Evolutionary conservation across 2,888 invertebrate species (phyloP), one percentile per base, ranked within the genome.

Genomic region (Dryomyza anilis): DNA sequence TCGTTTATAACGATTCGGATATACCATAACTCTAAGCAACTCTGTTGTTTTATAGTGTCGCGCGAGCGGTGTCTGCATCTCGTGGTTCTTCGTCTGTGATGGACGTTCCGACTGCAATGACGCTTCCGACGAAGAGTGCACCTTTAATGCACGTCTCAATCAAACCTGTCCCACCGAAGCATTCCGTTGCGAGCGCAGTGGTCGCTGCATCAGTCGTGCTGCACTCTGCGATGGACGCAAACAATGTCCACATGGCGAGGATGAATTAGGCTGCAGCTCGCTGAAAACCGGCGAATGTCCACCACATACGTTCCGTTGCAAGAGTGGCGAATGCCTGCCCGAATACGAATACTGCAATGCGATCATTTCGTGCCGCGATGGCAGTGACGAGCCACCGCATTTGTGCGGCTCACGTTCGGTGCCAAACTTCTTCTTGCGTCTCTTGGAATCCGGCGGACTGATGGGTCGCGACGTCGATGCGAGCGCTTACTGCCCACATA

Each of bases 301-400:
- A 21, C 86, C 89, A 36, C 89, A 93, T 72, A 92, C 94, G 14
- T 94, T 93, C 86, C 89, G 91, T 65, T 95, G 95, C 80, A 88
- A 88, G 70, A 93, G 93, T 72, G 95, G 95, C 25, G 92, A 93
- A 78, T 95, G 95, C 77, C 83, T 95, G 65, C 95, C 95, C 0
- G 94, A 93, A 76, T 94, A 93, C 78, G 94, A 94, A 81, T 95
- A 94, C 84, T 96, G 95, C 83, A 95, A 96, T 83, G 94, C 95
- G 5, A 92, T 94, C 63, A 87, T 93, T 58, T 89, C 91, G 67
- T 95, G 95, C 83, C 88, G 89, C 72, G 95, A 95, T 81, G 94
- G 90, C n/a, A 93, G 93, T 67, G 95, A 95, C 79, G 95, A 95
- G 80, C 92, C 92, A 0, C 88, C 90, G n/a, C 89, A 90, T 76